Conservation (phyloP, 2,888 invertebrate genomes). For the Seira musarum region DNA sequence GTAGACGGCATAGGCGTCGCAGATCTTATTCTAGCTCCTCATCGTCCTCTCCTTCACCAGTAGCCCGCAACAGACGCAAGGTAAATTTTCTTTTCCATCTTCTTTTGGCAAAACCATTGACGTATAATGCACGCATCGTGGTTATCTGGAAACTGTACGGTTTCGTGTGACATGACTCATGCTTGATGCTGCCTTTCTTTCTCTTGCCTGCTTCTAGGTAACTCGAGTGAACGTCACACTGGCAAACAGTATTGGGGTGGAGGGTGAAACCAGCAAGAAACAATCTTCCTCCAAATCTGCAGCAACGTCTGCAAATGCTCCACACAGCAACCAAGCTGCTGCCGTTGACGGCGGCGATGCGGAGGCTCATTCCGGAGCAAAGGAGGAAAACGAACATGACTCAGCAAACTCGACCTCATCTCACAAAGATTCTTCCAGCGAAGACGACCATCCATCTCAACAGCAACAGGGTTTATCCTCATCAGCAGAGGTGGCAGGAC, state of each 20-base stretch:
- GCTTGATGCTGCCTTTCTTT: too few relatives aligned
- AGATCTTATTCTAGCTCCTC: constrained; percentile 66
- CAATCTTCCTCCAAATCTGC: background rate
- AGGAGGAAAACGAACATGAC: constrained; percentile 37
- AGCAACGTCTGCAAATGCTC: background rate
- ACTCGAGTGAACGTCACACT: constrained; percentile 46
- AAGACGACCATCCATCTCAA: constrained; percentile 40
- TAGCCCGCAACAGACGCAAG: constrained; percentile 63
- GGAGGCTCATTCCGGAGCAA: too few relatives aligned
- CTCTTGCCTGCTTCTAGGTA: constrained; percentile 27
- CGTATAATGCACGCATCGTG: background rate
- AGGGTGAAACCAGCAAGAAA: background rate
- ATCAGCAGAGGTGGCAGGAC: constrained; percentile 25
- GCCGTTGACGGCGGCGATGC: too few relatives aligned
- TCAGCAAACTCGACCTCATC: constrained; percentile 63
- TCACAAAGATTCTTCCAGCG: constrained; percentile 64
- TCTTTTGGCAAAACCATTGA: too few relatives aligned
- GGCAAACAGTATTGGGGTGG: constrained; percentile 40
- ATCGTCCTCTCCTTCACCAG: constrained; percentile 66
- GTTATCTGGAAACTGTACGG: background rate
- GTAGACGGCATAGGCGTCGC: constrained; percentile 55
- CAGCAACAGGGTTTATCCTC: constrained; percentile 39
- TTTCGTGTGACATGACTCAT: too few relatives aligned
- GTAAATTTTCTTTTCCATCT: too few relatives aligned
- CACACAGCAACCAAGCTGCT: too few relatives aligned